Base-by-base conservation (phyloP, 2,888 invertebrate genomes). In the Cryptophagus acutangulus region DNA sequence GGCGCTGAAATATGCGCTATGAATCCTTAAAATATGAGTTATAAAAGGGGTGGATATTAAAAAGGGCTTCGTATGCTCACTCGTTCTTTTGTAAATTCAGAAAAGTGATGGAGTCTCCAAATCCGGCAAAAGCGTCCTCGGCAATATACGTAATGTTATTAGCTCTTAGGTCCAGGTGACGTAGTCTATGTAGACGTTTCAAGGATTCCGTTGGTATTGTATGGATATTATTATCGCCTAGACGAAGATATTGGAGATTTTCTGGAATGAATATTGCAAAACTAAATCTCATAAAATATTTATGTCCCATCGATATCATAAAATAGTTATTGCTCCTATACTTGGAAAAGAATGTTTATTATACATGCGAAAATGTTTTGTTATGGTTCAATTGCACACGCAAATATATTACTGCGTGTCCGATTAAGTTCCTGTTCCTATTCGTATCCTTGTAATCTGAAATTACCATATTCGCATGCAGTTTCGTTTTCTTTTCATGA, bases 101-200 rank as follows among this genome's bases (percentile, higher is more conserved):
- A 71, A 91, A 92, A n/a, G 92, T 91, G 50, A 93, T 85, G 17
- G 89, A 88, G 66, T 89, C 88, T 15, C 92, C 92, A 60, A 85
- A 93, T 33, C 88, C 87, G 4, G 83, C 80, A 66, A 92, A 92
- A 2, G 90, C 88, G 60, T 92, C 90, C 55, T 91, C 91, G 17
- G 80, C 77, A 38, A 93, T 79, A 44, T 77, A 74, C 12, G 83
- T 84, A 53, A 93, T 91, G 68, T 90, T 90, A 69, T 93, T 93
- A 26, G 87, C 82, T 54, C 89, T 79, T 33, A 93, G 75, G 67
- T 93, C 91, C 53, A 93, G 74, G 63, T 92, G 89, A 6, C 90
- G 81, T n/a, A 93, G 73, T 12, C 90, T 81, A 67, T 90, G 90
- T 45, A 93, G 71, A 1, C 85, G 81, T 40, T 87, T 80, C 40